Base-by-base conservation (phyloP, 2,113 vertebrate genomes). In the Pachypanchax playfairii region DNA sequence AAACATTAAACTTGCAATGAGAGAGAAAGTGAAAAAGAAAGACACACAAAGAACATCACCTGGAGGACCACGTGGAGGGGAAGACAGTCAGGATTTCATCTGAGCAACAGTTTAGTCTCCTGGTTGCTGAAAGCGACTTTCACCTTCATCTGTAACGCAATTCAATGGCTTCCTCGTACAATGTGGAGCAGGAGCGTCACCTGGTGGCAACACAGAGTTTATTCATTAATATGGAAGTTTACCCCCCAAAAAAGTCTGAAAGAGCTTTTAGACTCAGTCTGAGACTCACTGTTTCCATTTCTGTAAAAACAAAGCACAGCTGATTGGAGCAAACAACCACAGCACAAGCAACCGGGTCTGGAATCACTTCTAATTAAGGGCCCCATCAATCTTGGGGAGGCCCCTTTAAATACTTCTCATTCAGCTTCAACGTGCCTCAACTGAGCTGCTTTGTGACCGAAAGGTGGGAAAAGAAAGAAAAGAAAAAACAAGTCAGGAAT, bases 181-280 rank as follows among this genome's bases (percentile, higher is more conserved):
- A 6, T 49, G 63, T 74, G 69, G 81, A 70, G 57, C 72, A 79
- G 76, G 50, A 82, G 84, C 89, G 87, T 21, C 90, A 86, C 41
- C 90, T 90, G 63, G 52, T 82, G 90, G 80, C 63, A 18, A n/a
- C 61, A 46, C 14, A 57, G 4, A 18, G 24, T 12, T 12, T 12
- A 2, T 8, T 35, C 11, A 35, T 35, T 35, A 35, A 35, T 12
- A 12, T 13, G 33, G 33, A 35, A 2, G 3, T 21, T 15, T 35
- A 15, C 6, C 15, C 22, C 21, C n/a, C n/a, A 22, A 12, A 20
- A 18, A 11, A 28, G 25, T 2, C 13, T 56, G 36, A 56, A 41
- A 41, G 11, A 20, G 22, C 36, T n/a, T 39, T n/a, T n/a, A 10
- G 10, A 41, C 35, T 22, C 18, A 39, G 12, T 24, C 14, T 24